A percentile compares a stretch with the other conserved stretches of the same genome.
Evolutionary conservation across 2,888 invertebrate species (phyloP).

Genomic region (Chrysomela aeneicollis): DNA sequence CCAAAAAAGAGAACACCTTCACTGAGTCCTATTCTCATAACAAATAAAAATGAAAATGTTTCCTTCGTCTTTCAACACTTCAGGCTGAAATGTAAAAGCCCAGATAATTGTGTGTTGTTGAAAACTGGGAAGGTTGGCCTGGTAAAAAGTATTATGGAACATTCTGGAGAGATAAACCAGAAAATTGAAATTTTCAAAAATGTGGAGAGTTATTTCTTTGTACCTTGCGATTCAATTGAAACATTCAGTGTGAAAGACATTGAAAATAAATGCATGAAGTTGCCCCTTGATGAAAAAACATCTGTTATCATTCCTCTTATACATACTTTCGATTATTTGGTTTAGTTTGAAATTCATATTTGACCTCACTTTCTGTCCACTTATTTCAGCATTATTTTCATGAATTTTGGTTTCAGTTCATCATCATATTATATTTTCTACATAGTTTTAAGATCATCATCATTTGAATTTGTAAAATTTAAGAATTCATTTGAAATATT

Average conservation of each 20-base stretch:
- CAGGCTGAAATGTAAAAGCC: conserved; percentile 1
- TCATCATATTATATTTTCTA: too few species aligned
- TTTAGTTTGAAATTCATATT: conserved; percentile 9
- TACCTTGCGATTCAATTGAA: conserved; percentile 18
- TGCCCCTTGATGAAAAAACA: conserved; percentile 12
- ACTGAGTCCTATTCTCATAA: not conserved
- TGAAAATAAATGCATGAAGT: conserved; percentile 18
- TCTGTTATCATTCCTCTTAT: conserved; percentile 13
- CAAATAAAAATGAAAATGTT: conserved; percentile 4
- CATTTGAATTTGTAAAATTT: too few species aligned
- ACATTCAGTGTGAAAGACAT: conserved; percentile 12
- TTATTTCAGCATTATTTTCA: too few species aligned
- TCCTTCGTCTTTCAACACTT: conserved; percentile 17
- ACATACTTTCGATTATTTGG: conserved; percentile 14
- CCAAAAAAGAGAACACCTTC: not conserved
- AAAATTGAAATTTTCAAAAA: conserved; percentile 13
- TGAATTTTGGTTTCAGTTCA: too few species aligned
- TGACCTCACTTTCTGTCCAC: not conserved
- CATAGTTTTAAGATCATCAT: too few species aligned
- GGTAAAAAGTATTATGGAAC: not conserved
- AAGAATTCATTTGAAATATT: too few species aligned
- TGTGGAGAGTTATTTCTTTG: not conserved
- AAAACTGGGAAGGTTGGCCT: conserved; percentile 13
- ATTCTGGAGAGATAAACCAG: not conserved
- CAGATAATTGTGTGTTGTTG: conserved; percentile 21